A percentile compares a stretch with the other conserved stretches of the same genome.
Evolutionary conservation across 2,797 vertebrate genomes (phyloP).

Genomic region (Coendou prehensilis): DNA sequence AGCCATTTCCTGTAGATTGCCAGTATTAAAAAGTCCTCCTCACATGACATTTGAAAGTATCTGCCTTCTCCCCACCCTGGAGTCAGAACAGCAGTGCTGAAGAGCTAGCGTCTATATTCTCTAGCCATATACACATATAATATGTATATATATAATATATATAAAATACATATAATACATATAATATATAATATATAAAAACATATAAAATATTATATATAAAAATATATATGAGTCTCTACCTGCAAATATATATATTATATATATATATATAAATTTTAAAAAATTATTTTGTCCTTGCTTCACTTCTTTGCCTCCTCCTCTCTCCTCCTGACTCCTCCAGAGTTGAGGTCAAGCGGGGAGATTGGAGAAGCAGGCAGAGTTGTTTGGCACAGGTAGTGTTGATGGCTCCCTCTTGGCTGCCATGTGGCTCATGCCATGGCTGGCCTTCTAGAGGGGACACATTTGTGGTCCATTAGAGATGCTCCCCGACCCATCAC

Average conservation of each 20-base stretch:
- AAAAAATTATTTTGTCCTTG: not conserved
- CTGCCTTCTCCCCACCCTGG: not conserved
- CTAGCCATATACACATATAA: not conserved
- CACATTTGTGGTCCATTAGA: not conserved
- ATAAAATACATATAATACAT: no score
- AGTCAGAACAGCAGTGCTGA: not conserved
- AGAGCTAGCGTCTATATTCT: fast-evolving
- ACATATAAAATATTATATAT: no score
- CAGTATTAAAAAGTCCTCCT: not conserved
- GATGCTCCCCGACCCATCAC: fast-evolving
- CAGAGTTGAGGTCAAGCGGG: not conserved
- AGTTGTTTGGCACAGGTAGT: not conserved
- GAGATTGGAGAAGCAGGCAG: not conserved
- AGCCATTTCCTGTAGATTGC: not conserved
- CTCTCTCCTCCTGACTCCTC: not conserved
- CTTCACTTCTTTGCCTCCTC: not conserved
- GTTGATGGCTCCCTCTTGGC: not conserved
- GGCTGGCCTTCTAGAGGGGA: not conserved
- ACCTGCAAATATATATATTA: not conserved
- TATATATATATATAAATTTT: no score
- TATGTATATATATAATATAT: no score
- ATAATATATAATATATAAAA: no score
- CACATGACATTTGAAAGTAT: not conserved
- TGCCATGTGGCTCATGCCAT: not conserved
- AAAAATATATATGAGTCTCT: no score